Evolutionary conservation across 2,888 invertebrate species (phyloP), one percentile per base, ranked within the genome.

Genomic region (Ormyrus labotus): DNA sequence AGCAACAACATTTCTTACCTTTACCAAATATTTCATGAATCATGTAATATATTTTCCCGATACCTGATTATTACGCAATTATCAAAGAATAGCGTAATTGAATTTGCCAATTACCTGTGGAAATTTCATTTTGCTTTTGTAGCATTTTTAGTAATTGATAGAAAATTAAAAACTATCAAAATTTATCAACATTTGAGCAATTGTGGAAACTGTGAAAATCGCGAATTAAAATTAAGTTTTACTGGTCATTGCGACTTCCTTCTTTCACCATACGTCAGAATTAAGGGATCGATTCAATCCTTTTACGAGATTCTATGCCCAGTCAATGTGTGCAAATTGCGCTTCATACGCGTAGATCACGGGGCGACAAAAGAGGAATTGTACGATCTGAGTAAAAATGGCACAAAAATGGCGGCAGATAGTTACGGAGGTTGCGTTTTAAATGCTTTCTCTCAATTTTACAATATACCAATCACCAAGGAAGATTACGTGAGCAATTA

Each of bases 301-400:
- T 77, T 77, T 9, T 4, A 10, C 1, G 57, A 77, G 5, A 63
- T 57, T 8, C 6, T 77, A 13, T 77, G 77, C 9, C 77, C 77
- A 10, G 50, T 64, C 6, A 55, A 70, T n/a, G 45, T 50, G 4
- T 77, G 77, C 13, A 10, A 68, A 6, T 47, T 77, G n/a, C 11
- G 64, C n/a, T 70, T 77, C 8, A 77, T 77, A 34, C 61, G 77
- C 7, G 77, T 77, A 5, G 77, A 77, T 77, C 57, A 77, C 7
- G 77, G 77, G 2, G 70, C 77, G 8, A 57, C 64, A 6, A 77
- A 51, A n/a, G 69, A 70, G 7, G 70, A 77, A 50, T 61, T 77
- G 48, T 70, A 57, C 50, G 8, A 70, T 70, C 57, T 55, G 0
- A 57, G 51, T 50, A 11, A 64, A 6, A 70, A 77, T 48, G 70